A percentile compares a stretch with the other conserved stretches of the same genome.
These are phyloP conservation scores for Tridacna crocea DNA, from an alignment of 2,888 invertebrate species.

Conservation along the genomic window DNA sequence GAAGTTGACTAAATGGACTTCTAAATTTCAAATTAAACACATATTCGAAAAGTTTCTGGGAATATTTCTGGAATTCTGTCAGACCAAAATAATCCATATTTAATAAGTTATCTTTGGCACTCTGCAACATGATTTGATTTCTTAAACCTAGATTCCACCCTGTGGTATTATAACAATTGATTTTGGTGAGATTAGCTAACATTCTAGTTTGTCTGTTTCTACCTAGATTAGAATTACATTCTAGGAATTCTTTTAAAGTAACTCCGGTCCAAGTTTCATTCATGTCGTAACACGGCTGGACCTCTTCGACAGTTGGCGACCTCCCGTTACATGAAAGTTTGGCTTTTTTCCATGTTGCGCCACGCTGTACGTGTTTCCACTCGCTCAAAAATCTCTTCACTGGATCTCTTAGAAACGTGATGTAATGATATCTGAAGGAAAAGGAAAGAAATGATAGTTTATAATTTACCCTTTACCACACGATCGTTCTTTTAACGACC, in stretches of 20 bases:
- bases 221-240: slow-evolving; percentile 96
- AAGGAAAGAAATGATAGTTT: slow-evolving; percentile 12
- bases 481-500: too few relatives aligned
- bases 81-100: slow-evolving; percentile 98
- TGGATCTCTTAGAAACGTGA: slow-evolving; percentile 97
- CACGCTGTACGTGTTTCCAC: slow-evolving; percentile 97
- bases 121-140: slow-evolving; percentile 91
- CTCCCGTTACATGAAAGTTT: slow-evolving; percentile 88
- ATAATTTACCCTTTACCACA: too few relatives aligned
- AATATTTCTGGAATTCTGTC: slow-evolving; percentile 94
- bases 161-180: slow-evolving; percentile 94
- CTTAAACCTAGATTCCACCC: slow-evolving; percentile 68
- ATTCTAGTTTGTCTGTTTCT: slow-evolving; percentile 98
- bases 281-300: slow-evolving; percentile 87
- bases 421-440: slow-evolving; percentile 93
- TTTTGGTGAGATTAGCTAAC: slow-evolving; percentile 96
- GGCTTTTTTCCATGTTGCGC: slow-evolving; percentile 96
- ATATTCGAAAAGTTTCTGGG: slow-evolving; percentile 83
- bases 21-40: slow-evolving; percentile 79
- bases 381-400: slow-evolving; percentile 97
- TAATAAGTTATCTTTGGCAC: slow-evolving; percentile 97
- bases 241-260: slow-evolving; percentile 94
- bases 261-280: slow-evolving; percentile 89
- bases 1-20: slow-evolving; percentile 92
- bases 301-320: slow-evolving; percentile 90